A percentile compares a stretch with the other conserved stretches of the same genome.
Evolutionary conservation across 2,888 invertebrate genomes (phyloP).

Genomic region (Heliconius charithonia): DNA sequence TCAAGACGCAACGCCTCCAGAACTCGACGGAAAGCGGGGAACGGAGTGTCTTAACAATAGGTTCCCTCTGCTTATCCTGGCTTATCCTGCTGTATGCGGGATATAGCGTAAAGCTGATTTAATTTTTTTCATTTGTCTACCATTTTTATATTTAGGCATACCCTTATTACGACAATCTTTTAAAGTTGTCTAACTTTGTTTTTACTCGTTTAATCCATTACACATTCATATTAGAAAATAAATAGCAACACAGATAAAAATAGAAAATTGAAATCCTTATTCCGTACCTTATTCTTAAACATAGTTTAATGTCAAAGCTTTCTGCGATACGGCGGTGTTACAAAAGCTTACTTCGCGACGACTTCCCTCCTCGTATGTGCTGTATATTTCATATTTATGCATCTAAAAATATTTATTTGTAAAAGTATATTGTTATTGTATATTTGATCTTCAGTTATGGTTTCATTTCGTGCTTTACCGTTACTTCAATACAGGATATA

Average conservation of each 20-base stretch:
- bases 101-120: too few species aligned
- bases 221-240: not conserved
- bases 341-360: not conserved
- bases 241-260: not conserved
- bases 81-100: too few species aligned
- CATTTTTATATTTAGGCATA: too few species aligned
- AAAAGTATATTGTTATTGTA: slow-evolving; percentile 44
- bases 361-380: slow-evolving; percentile 36
- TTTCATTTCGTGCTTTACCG: slow-evolving; percentile 1
- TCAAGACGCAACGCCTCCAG: too few species aligned
- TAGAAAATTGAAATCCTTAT: not conserved
- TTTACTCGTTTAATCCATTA: not conserved
- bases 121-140: too few species aligned
- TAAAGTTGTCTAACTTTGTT: too few species aligned
- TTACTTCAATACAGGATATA: not conserved
- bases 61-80: too few species aligned
- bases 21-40: too few species aligned
- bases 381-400: slow-evolving; percentile 55
- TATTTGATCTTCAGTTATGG: slow-evolving; percentile 26
- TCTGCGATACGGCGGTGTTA: not conserved
- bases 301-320: slow-evolving; percentile 17
- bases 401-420: slow-evolving; percentile 54
- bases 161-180: not conserved
- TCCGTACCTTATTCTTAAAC: not conserved
- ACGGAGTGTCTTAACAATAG: too few species aligned